Evolutionary conservation across 2,113 vertebrate genomes (phyloP).

Genomic region (Ia io): DNA sequence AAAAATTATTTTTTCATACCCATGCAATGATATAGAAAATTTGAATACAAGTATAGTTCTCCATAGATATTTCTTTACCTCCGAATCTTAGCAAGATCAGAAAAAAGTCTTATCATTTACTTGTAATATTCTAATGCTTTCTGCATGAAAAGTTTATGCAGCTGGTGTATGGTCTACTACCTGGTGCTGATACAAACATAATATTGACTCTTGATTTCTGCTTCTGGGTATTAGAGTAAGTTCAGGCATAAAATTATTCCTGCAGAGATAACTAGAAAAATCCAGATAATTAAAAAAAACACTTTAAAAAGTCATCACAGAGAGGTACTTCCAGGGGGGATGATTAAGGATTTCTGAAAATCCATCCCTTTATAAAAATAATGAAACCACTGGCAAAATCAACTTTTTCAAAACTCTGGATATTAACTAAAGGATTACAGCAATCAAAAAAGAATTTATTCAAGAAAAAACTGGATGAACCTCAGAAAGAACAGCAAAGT

Average conservation of each 20-base stretch:
- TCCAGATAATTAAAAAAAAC: constrained; percentile 10
- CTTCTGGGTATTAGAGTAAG: background rate
- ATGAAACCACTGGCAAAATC: constrained; percentile 4
- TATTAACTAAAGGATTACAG: background rate
- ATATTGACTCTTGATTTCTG: constrained; percentile 23
- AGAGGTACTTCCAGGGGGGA: background rate
- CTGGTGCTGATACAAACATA: constrained; percentile 8
- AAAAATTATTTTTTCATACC: background rate
- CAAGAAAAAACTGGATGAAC: background rate
- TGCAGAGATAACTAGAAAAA: constrained; percentile 29
- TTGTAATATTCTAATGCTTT: constrained; percentile 28
- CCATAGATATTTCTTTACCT: background rate
- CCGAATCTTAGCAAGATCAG: background rate
- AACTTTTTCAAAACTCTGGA: background rate
- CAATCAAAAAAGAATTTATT: background rate
- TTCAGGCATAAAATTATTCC: constrained; percentile 6
- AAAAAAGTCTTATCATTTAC: constrained; percentile 38
- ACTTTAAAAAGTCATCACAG: background rate
- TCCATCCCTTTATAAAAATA: constrained; percentile 22
- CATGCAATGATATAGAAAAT: background rate
- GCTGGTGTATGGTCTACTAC: background rate
- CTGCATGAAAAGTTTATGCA: constrained; percentile 16
- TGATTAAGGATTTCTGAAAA: background rate
- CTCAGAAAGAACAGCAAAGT: background rate
- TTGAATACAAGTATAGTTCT: background rate